These are phyloP conservation scores for Agonopterix alstromeriana DNA, from an alignment of 2,888 invertebrate species.

Conservation along the genomic window DNA sequence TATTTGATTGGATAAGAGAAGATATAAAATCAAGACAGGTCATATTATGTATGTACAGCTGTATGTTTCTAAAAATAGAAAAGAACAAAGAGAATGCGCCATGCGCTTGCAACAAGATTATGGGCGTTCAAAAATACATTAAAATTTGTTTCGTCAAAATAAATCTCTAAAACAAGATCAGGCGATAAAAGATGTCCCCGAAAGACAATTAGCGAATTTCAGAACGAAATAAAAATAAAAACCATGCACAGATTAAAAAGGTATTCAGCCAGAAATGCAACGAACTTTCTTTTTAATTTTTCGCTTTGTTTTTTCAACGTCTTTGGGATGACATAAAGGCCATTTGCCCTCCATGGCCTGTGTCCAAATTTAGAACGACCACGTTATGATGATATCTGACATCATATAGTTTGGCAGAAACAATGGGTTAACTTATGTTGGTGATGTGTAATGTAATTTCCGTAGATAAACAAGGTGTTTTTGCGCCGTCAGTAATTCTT, in stretches of 20 bases:
- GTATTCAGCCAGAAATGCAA: slow-evolving; percentile 6
- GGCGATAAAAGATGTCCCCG: neutral
- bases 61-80: neutral
- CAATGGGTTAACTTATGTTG: neutral
- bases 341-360: slow-evolving; percentile 48
- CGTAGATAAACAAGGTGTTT: neutral
- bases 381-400: neutral
- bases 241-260: slow-evolving; percentile 5
- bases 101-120: neutral
- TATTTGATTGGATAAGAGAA: no score
- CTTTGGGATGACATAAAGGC: slow-evolving; percentile 55
- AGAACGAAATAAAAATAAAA: slow-evolving; percentile 3
- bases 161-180: neutral
- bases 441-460: neutral
- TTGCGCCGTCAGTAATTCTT: neutral
- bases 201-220: slow-evolving; percentile 4
- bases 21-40: neutral
- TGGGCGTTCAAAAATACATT: neutral
- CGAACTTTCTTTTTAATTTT: slow-evolving; percentile 12
- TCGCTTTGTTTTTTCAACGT: slow-evolving; percentile 34
- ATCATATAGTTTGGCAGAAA: neutral
- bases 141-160: neutral
- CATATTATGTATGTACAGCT: no score
- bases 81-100: neutral
- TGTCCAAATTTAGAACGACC: slow-evolving; percentile 29